Conservation (phyloP, 2,797 vertebrate species). For the Poeciliopsis infans region DNA sequence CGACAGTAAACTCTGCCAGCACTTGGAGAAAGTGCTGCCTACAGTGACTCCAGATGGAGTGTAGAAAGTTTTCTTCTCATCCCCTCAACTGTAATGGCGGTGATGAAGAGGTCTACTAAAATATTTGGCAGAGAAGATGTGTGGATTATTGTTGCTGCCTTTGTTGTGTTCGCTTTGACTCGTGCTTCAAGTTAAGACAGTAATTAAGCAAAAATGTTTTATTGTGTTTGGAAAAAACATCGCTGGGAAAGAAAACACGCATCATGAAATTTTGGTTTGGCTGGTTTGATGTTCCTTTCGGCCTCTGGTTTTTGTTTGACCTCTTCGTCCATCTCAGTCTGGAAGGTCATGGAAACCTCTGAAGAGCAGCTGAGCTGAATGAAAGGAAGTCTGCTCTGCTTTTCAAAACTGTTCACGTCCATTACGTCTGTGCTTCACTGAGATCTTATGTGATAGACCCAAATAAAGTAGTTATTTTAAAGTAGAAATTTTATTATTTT, state of each 20-base stretch:
- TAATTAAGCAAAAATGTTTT: slow-evolving; percentile 50
- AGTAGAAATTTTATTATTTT: neutral
- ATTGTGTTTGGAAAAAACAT: slow-evolving; percentile 25
- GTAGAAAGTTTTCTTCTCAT: slow-evolving; percentile 26
- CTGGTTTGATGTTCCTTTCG: slow-evolving; percentile 13
- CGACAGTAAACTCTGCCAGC: slow-evolving; percentile 47
- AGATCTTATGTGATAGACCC: neutral
- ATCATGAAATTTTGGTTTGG: slow-evolving; percentile 51
- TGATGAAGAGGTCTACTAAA: slow-evolving; percentile 30
- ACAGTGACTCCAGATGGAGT: slow-evolving; percentile 57
- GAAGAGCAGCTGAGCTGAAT: neutral
- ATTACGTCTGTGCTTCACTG: neutral
- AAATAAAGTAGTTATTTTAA: neutral
- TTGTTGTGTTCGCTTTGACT: slow-evolving; percentile 30
- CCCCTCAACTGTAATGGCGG: slow-evolving; percentile 22
- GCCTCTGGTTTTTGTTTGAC: slow-evolving; percentile 2
- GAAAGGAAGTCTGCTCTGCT: neutral
- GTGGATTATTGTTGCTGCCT: slow-evolving; percentile 18
- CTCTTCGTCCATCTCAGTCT: slow-evolving; percentile 11
- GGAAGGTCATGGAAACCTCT: neutral
- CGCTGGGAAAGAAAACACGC: slow-evolving; percentile 8
- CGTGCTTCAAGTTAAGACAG: slow-evolving; percentile 33
- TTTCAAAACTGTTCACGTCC: neutral
- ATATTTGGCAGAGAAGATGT: slow-evolving; percentile 33
- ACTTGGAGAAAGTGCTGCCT: slow-evolving; percentile 43